Conservation (phyloP, 1,140 invertebrate genomes). For the Andricus grossulariae region DNA sequence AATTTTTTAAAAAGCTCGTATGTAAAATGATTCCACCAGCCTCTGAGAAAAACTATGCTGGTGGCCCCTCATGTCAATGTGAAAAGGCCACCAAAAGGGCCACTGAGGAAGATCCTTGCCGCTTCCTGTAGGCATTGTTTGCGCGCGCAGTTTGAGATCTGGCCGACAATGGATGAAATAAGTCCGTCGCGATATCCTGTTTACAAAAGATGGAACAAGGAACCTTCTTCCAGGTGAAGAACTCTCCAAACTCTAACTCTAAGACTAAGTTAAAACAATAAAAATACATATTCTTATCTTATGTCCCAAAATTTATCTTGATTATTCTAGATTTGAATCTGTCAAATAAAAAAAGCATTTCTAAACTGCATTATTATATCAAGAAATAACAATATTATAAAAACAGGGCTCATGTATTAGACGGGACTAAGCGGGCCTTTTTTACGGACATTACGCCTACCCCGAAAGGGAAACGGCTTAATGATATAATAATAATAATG, state of each 20-base stretch:
- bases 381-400: no score
- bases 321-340: no score
- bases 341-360: no score
- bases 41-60: neutral
- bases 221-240: neutral
- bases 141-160: slow-evolving; percentile 12
- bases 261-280: neutral
- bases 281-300: neutral
- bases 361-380: no score
- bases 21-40: slow-evolving; percentile 3
- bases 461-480: no score
- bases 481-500: no score
- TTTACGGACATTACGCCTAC: no score
- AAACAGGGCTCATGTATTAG: no score
- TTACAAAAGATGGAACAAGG: slow-evolving; percentile 9
- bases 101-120: neutral
- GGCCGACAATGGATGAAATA: slow-evolving; percentile 9
- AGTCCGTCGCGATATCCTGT: neutral
- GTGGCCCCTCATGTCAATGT: neutral
- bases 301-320: no score
- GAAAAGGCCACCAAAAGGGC: neutral
- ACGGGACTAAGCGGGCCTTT: no score
- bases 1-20: neutral
- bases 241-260: neutral
- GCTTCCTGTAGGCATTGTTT: slow-evolving; percentile 15